Percentiles rank a stretch among this genome's conserved stretches.
These are phyloP conservation scores for Cecidostiba fungosa DNA, from an alignment of 2,888 invertebrate genomes.

Conservation along the genomic window DNA sequence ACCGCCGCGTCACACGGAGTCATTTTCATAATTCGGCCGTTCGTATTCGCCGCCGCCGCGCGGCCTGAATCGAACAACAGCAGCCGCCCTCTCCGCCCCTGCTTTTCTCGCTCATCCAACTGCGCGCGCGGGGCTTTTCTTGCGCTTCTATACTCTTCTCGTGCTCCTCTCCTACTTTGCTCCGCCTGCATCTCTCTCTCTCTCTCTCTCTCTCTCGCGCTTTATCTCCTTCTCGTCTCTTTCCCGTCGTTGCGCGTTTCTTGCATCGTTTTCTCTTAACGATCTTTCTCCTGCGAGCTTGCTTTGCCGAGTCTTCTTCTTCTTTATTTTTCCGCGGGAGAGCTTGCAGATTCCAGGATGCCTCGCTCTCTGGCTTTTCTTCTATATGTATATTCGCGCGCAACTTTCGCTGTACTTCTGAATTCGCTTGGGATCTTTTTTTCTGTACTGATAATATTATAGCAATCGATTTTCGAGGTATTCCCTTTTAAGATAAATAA, in stretches of 20 bases:
- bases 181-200: conserved; percentile 23
- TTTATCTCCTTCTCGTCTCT: conserved; percentile 63
- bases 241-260: conserved; percentile 60
- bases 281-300: conserved; percentile 35
- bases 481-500: not conserved
- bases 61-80: conserved; percentile 82
- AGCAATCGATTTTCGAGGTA: not conserved
- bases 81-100: conserved; percentile 62
- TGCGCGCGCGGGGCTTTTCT: conserved; percentile 56
- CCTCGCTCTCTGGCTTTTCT: not conserved
- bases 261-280: conserved; percentile 64
- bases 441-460: too few relatives aligned
- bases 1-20: conserved; percentile 80
- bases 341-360: conserved; percentile 7
- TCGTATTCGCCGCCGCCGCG: conserved; percentile 82
- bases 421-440: not conserved
- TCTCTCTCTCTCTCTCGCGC: conserved; percentile 31
- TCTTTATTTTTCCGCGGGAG: not conserved
- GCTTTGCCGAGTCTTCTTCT: conserved; percentile 28
- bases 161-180: conserved; percentile 50
- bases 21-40: conserved; percentile 85
- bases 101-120: conserved; percentile 56
- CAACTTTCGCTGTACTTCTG: not conserved
- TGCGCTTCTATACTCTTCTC: conserved; percentile 41
- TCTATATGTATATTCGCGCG: not conserved